Evolutionary conservation across 64 coral and sea anemone species (phyloP), one percentile per base, ranked within the genome.

Genomic region (Actinia tenebrosa): DNA sequence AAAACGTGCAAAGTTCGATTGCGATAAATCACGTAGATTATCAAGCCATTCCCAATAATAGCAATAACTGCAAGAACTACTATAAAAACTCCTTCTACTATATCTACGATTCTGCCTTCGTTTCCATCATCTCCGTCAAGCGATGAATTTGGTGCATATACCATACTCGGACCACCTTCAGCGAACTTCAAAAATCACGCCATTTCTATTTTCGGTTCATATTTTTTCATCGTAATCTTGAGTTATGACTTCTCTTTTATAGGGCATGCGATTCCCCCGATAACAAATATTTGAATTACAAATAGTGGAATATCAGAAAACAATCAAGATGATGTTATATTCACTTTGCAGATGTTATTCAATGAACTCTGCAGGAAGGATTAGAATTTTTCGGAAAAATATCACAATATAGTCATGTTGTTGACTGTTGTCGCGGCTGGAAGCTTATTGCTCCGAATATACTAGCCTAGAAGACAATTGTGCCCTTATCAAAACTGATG

Each of bases 11-110:
- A 45, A 64, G 84, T 90, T 83, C 71, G 72, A 53, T 94, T 90
- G 2, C 47, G 83, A 83, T 87, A 94, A 60, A 94, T 90, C 11
- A 90, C 88, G 44, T 68, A 94, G 46, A 94, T 78, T n/a, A 94
- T 63, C 16, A 94, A 52, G 18, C 88, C 69, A 23, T 94, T 94
- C 4, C 92, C 89, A 42, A 86, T 86, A 50, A 94, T 16, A 4
- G 92, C 89, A 77, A 94, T 75, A 47, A 83, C 27, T 15, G 86
- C 69, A 46, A 90, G 71, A 79, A 80, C 16, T 19, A 84, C 54
- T 14, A 94, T 44, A 26, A 94, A 78, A 84, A 81, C 25, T 4
- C 78, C 89, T 87, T 94, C 89, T 19, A 90, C 30, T 4, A 64
- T 85, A 45, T 85, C 60, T 53, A 18, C 56, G 9, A 62, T 56